phyloP scores from a whole-genome alignment of 1,140 invertebrate species.

The Lasioglossum albipes region DNA sequence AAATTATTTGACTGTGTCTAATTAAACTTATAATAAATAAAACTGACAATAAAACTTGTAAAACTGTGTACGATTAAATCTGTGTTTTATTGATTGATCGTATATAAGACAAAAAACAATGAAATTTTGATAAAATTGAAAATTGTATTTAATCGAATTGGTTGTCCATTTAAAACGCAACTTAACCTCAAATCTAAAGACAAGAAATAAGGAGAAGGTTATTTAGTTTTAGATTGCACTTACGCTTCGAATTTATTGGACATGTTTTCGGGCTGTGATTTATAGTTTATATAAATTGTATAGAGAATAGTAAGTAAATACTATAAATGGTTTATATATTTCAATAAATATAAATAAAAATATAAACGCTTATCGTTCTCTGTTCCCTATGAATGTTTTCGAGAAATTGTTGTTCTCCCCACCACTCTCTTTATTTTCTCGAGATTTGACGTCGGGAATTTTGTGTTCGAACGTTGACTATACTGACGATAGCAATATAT shows the following conservation, averaged over 20 bases:
- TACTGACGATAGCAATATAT: too few species aligned
- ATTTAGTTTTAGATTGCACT: slow-evolving; percentile 67
- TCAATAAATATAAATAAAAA: slow-evolving; percentile 68
- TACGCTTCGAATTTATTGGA: slow-evolving; percentile 85
- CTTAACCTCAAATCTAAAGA: slow-evolving; percentile 30
- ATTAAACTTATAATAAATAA: too few species aligned
- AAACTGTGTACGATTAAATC: too few species aligned
- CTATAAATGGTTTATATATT: slow-evolving; percentile 63
- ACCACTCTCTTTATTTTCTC: slow-evolving; percentile 31
- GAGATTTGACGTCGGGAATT: slow-evolving; percentile 40
- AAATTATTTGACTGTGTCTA: not conserved
- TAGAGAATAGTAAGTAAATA: slow-evolving; percentile 66
- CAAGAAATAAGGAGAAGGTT: slow-evolving; percentile 42
- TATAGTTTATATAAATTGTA: slow-evolving; percentile 55
- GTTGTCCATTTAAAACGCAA: slow-evolving; percentile 38
- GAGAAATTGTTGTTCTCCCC: slow-evolving; percentile 56
- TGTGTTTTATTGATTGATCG: not conserved
- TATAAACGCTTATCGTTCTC: slow-evolving; percentile 63
- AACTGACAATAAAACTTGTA: too few species aligned
- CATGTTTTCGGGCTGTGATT: slow-evolving; percentile 72
- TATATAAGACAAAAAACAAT: too few species aligned
- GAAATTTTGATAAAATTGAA: too few species aligned
- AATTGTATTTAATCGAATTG: not conserved
- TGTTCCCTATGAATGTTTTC: slow-evolving; percentile 60
- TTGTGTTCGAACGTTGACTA: slow-evolving; percentile 1